Conservation (phyloP, 2,113 vertebrate genomes). For the Natator depressus region DNA sequence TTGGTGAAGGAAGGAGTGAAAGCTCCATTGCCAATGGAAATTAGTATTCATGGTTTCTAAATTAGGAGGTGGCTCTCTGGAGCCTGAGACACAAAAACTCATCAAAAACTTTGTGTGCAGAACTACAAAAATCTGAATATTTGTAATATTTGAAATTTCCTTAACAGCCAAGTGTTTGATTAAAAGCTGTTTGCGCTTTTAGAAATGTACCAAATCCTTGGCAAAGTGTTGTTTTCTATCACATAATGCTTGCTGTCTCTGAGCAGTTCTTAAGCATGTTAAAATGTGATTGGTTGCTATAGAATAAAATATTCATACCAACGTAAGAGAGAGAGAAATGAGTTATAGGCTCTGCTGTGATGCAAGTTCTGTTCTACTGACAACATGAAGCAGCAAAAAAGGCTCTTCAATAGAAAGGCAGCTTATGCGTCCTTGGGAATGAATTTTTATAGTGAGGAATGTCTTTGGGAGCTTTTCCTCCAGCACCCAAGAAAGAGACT, state of each 20-base stretch:
- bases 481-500: neutral
- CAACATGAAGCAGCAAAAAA: neutral
- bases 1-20: slow-evolving; percentile 9
- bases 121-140: neutral
- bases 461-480: neutral
- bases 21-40: slow-evolving; percentile 11
- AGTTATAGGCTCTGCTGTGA: neutral
- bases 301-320: neutral
- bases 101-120: neutral
- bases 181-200: neutral
- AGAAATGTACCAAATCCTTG: neutral
- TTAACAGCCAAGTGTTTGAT: neutral
- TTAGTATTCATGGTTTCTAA: slow-evolving; percentile 30
- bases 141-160: neutral
- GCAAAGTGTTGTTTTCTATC: neutral
- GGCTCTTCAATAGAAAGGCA: neutral
- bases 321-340: neutral
- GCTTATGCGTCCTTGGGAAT: neutral
- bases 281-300: neutral
- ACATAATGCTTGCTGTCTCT: neutral
- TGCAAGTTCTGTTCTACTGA: neutral
- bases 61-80: neutral
- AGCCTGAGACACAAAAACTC: neutral
- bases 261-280: neutral
- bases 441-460: neutral